phyloP scores from a whole-genome alignment of 1,140 invertebrate genomes.

The Himalopsyche phryganea region DNA sequence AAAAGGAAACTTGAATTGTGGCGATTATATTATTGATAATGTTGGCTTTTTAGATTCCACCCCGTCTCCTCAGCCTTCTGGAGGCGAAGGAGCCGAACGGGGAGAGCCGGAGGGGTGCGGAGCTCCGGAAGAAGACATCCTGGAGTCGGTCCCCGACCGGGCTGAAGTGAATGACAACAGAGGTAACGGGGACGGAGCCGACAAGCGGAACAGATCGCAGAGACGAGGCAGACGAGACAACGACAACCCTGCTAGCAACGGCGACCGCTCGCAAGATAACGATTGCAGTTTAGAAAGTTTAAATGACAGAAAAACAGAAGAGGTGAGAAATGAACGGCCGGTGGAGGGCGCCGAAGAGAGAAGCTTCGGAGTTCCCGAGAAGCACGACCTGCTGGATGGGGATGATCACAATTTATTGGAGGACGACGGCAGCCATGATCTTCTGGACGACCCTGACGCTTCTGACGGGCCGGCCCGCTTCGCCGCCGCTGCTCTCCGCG shows the following conservation, averaged over 20 bases:
- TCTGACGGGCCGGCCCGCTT: not conserved
- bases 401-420: conserved; percentile 49
- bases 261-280: no score
- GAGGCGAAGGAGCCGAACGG: not conserved
- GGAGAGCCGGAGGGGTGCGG: no score
- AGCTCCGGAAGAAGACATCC: no score
- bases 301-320: no score
- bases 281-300: no score
- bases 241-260: no score
- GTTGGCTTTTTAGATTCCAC: conserved; percentile 20
- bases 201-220: conserved; percentile 1
- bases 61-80: conserved; percentile 17
- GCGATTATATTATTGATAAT: not conserved
- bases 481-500: conserved; percentile 47
- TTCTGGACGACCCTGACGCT: conserved; percentile 39
- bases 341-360: no score
- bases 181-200: conserved; percentile 1
- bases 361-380: conserved; percentile 35
- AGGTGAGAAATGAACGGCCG: no score
- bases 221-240: no score
- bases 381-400: conserved; percentile 49
- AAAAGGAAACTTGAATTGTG: no score
- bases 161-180: conserved; percentile 3
- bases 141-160: no score
- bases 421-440: conserved; percentile 43